These are phyloP conservation scores for Ailurus styani DNA, from an alignment of 2,113 vertebrate species.

Conservation along the genomic window DNA sequence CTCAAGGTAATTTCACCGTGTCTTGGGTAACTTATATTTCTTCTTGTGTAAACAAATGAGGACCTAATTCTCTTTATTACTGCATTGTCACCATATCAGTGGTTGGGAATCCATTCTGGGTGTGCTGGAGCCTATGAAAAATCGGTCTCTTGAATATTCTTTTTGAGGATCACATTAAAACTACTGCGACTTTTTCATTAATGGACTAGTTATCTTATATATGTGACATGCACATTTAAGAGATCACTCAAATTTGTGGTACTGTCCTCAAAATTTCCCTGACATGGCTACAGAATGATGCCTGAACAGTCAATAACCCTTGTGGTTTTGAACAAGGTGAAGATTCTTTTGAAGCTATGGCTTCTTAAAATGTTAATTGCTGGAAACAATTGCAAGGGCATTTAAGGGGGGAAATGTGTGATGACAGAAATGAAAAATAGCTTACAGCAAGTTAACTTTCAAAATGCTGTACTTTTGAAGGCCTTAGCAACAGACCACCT, in stretches of 20 bases:
- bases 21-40: background rate
- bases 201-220: background rate
- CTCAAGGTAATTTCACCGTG: background rate
- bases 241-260: background rate
- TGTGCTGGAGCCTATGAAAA: background rate
- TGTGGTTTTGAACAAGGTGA: background rate
- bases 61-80: background rate
- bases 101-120: background rate
- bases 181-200: background rate
- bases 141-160: background rate
- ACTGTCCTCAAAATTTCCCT: background rate
- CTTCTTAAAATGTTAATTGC: background rate
- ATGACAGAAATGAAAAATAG: background rate
- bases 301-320: background rate
- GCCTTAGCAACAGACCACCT: slow-evolving; percentile 73
- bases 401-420: background rate
- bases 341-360: background rate
- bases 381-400: background rate
- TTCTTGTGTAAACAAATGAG: background rate
- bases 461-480: slow-evolving; percentile 23
- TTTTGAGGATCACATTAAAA: background rate
- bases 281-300: background rate
- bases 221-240: background rate
- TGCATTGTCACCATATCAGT: background rate
- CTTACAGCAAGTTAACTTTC: background rate